phyloP scores from a whole-genome alignment of 2,888 invertebrate species.

The Leistus spinibarbis region DNA sequence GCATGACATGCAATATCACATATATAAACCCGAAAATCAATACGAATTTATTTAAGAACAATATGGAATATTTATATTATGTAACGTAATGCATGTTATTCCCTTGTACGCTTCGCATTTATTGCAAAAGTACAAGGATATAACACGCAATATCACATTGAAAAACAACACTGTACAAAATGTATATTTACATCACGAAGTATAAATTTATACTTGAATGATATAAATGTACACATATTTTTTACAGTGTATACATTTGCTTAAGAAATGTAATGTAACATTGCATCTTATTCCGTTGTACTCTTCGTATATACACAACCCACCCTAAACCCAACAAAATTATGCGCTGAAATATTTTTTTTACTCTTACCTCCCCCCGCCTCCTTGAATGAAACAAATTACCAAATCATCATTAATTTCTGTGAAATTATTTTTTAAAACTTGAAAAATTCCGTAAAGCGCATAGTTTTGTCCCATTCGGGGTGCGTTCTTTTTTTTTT shows the following conservation, averaged over 20 bases:
- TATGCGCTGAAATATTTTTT: neutral
- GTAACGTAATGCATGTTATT: too few relatives aligned
- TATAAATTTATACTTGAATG: neutral
- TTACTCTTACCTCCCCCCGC: neutral
- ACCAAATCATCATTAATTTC: neutral
- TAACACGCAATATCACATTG: too few relatives aligned
- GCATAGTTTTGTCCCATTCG: neutral
- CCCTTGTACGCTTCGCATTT: too few relatives aligned
- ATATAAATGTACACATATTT: too few relatives aligned
- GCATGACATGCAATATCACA: neutral
- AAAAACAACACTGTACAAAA: too few relatives aligned
- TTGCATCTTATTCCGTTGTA: neutral
- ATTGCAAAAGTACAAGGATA: neutral
- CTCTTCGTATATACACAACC: neutral
- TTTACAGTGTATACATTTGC: too few relatives aligned
- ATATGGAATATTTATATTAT: too few relatives aligned
- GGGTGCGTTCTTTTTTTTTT: neutral
- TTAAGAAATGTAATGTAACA: neutral
- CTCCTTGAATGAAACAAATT: neutral
- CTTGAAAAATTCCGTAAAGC: slow-evolving; percentile 41
- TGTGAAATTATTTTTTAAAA: slow-evolving; percentile 12
- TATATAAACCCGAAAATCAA: too few relatives aligned
- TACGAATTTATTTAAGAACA: too few relatives aligned
- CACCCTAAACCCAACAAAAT: neutral
- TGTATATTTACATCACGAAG: neutral